Base-by-base conservation (phyloP, 2,797 vertebrate genomes). In the Chelon auratus region DNA sequence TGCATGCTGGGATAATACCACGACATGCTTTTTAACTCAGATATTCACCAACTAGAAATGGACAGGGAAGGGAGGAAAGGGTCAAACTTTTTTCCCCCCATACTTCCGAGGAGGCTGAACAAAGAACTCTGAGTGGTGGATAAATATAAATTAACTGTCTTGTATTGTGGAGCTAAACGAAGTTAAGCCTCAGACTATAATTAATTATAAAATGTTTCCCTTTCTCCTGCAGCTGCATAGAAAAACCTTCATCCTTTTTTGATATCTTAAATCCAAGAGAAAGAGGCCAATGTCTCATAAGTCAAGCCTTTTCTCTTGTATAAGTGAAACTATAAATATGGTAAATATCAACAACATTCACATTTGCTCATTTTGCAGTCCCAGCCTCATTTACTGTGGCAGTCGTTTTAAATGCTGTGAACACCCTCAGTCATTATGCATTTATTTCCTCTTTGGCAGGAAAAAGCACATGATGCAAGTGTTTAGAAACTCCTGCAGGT, bases 1-100 rank as follows among this genome's bases (percentile, higher is more conserved):
- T 30, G 52, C 26, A 26, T 47, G 0, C 45, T 20, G 13, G 40
- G 9, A 30, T 2, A 8, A 68, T 33, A 65, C 40, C 13, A 48
- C n/a, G n/a, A 43, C 14, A 24, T 30, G 30, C 37, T 52, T 48
- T 51, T 81, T 39, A 14, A 64, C 33, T 20, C 2, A 61, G 52
- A 68, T 52, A 56, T 14, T 62, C 13, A 48, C 20, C 24, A 5
- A 3, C 22, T 58, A 60, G 69, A 43, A 9, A 12, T 14, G 7
- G 15, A 54, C 13, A 37, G 39, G 22, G 40, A 14, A 42, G 12
- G 3, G 14, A 43, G 42, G 30, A 36, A 12, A 14, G 1, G 9
- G 1, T 20, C 2, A 7, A 36, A 26, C 2, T 48, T 51, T 78
- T 20, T 11, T 37, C 37, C 36, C 47, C 10, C 36, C 47, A 5